These are phyloP conservation scores for Dendrocincla tyrannina DNA, from an alignment of 2,797 vertebrate species.

Conservation along the genomic window DNA sequence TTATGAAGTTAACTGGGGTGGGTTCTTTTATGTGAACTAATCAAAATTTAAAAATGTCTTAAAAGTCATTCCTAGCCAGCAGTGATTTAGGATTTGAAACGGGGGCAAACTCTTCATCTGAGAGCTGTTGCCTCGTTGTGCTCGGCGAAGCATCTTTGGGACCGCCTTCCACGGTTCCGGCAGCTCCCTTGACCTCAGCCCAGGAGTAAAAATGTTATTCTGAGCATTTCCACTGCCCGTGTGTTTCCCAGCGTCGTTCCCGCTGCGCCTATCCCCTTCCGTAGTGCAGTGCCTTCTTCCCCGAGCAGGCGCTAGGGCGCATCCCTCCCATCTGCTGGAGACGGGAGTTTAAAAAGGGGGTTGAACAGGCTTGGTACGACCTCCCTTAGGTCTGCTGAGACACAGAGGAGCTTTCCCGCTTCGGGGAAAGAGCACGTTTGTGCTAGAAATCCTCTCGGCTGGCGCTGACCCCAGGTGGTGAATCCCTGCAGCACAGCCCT, in stretches of 20 bases:
- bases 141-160: too few species aligned
- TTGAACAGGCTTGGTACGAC: fast-evolving
- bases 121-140: neutral
- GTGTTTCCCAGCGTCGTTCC: fast-evolving
- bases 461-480: neutral
- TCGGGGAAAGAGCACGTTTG: fast-evolving
- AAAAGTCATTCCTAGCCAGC: neutral
- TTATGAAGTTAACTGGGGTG: neutral
- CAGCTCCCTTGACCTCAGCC: neutral
- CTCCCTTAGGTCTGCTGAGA: fast-evolving
- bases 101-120: neutral
- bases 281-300: fast-evolving
- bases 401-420: fast-evolving
- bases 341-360: fast-evolving
- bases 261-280: neutral
- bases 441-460: fast-evolving
- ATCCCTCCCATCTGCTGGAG: neutral
- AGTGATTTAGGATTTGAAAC: neutral
- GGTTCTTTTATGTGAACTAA: neutral
- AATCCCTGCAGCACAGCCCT: neutral
- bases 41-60: neutral
- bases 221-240: neutral
- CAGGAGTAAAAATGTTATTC: neutral
- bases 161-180: fast-evolving
- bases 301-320: fast-evolving